A percentile compares a stretch with the other conserved stretches of the same genome.
Evolutionary conservation across 2,888 invertebrate genomes (phyloP).

Genomic region (Torymus auratus): DNA sequence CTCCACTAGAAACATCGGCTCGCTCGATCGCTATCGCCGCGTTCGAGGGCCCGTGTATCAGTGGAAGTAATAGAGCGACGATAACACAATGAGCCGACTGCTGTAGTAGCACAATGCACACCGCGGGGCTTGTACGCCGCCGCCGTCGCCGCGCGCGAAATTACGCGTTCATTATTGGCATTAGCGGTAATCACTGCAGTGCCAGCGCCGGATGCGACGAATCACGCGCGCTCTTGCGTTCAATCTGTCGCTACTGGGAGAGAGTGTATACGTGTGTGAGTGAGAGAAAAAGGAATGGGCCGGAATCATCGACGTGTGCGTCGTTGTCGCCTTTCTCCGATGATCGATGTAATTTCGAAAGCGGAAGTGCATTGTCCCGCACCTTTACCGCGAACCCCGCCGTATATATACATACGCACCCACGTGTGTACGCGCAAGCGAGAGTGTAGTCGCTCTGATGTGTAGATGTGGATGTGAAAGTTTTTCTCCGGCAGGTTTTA

Average conservation of each 20-base stretch:
- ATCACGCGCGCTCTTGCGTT: not conserved
- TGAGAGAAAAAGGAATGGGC: not conserved
- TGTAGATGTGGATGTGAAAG: no score
- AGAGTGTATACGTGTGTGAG: no score
- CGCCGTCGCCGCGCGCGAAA: constrained; percentile 11
- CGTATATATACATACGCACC: no score
- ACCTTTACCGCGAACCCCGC: no score
- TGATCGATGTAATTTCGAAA: no score
- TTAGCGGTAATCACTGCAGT: constrained; percentile 32
- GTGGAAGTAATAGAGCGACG: constrained; percentile 37
- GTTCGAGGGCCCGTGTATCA: not conserved
- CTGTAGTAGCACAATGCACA: constrained; percentile 15
- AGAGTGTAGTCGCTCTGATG: no score
- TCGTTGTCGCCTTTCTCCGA: no score
- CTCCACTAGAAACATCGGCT: no score
- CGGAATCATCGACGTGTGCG: no score
- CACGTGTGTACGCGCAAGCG: no score
- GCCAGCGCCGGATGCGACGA: constrained; percentile 14
- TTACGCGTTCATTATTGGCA: constrained; percentile 47
- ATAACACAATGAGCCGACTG: constrained; percentile 38
- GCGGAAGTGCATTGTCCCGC: no score
- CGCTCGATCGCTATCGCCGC: not conserved
- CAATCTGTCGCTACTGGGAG: not conserved
- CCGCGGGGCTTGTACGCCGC: constrained; percentile 7
- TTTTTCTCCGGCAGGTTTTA: no score